Percentiles rank a stretch among this genome's conserved stretches.
Conservation (phyloP, 2,888 invertebrate genomes). For the Brachyptera risi region DNA sequence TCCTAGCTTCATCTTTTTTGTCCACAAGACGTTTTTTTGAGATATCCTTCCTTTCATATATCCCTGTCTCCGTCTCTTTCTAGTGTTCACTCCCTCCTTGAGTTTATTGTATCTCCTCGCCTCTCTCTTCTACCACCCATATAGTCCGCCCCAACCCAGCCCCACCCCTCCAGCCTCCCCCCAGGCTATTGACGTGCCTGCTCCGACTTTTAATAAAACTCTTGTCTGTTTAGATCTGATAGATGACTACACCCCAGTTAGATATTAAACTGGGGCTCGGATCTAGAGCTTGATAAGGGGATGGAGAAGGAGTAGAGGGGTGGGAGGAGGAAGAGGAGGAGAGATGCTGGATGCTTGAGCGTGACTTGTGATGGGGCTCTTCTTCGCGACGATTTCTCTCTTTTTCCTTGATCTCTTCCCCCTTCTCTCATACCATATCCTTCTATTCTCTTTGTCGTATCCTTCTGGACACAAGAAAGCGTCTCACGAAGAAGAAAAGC, state of each 20-base stretch:
- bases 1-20: conserved; percentile 12
- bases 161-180: conserved; percentile 28
- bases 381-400: conserved; percentile 3
- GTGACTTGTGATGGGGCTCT: conserved; percentile 21
- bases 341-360: conserved; percentile 28
- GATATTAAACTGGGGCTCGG: conserved; percentile 47
- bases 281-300: conserved; percentile 25
- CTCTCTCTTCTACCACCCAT: conserved; percentile 15
- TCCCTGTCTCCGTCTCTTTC: conserved; percentile 19
- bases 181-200: conserved; percentile 45
- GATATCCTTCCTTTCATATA: conserved; percentile 12
- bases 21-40: conserved; percentile 14
- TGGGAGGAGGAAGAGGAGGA: conserved; percentile 9
- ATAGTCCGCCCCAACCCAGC: conserved; percentile 17
- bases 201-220: conserved; percentile 54
- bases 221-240: conserved; percentile 54
- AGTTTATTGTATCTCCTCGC: conserved; percentile 10
- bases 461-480: no score
- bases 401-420: conserved; percentile 5
- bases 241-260: conserved; percentile 52
- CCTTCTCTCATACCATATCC: not conserved
- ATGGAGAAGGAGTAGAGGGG: not conserved
- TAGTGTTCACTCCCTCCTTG: conserved; percentile 11
- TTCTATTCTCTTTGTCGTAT: not conserved
- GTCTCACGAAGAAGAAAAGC: no score